These are phyloP conservation scores for Muscicapa striata DNA, from an alignment of 2,797 vertebrate genomes.

Conservation along the genomic window DNA sequence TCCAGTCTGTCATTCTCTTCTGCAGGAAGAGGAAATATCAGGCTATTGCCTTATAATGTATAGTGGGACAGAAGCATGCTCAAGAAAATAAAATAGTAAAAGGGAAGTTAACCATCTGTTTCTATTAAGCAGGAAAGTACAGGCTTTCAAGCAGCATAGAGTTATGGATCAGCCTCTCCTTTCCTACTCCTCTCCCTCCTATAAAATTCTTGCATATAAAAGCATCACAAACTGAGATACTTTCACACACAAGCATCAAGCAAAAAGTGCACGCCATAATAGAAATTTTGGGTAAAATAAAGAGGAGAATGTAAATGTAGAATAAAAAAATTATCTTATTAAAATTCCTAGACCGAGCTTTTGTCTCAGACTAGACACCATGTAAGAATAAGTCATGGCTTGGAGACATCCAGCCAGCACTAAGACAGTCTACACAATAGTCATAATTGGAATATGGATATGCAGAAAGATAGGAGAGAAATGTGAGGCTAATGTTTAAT, in stretches of 20 bases:
- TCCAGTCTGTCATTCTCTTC: background rate
- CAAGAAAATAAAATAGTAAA: background rate
- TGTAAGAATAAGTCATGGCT: background rate
- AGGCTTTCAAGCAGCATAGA: background rate
- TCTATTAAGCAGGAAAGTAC: background rate
- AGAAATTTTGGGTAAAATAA: background rate
- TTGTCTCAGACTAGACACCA: background rate
- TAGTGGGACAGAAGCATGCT: background rate
- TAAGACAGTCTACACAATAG: background rate
- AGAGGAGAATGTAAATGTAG: background rate
- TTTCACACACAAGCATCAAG: background rate
- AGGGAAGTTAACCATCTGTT: slow-evolving; percentile 9
- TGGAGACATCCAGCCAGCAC: background rate
- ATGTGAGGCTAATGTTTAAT: background rate
- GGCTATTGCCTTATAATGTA: background rate
- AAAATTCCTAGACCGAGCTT: background rate
- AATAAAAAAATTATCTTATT: background rate
- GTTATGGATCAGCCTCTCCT: background rate
- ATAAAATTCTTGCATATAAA: background rate
- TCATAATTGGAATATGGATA: background rate
- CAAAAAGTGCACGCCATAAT: background rate
- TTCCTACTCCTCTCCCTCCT: background rate
- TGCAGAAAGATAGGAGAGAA: background rate
- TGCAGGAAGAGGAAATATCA: background rate
- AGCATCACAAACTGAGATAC: background rate